phyloP scores from a whole-genome alignment of 2,888 invertebrate genomes.

The Melieria crassipennis region DNA sequence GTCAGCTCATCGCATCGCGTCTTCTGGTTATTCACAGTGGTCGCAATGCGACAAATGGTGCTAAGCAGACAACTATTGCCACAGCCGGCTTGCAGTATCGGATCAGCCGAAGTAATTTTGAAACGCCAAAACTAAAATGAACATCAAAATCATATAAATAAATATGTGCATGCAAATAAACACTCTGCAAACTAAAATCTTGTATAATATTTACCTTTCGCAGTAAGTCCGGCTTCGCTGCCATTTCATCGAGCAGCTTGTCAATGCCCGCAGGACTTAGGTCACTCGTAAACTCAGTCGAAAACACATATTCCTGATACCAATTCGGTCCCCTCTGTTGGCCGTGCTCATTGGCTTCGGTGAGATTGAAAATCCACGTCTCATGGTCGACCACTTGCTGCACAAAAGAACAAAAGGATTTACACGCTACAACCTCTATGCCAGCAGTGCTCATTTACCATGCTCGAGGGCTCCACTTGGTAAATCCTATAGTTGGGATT shows the following conservation, averaged over 20 bases:
- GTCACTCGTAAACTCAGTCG: conserved; percentile 73
- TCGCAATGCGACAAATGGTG: conserved; percentile 55
- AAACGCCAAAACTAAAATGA: conserved; percentile 42
- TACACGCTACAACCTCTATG: not conserved
- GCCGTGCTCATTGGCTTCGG: conserved; percentile 74
- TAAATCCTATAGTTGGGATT: conserved; percentile 86
- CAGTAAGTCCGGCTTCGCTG: conserved; percentile 51
- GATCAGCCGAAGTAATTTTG: conserved; percentile 55
- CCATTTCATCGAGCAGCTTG: conserved; percentile 71
- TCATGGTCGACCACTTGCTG: conserved; percentile 75
- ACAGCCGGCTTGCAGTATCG: conserved; percentile 53
- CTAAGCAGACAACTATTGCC: conserved; percentile 50
- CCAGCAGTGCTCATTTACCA: conserved; percentile 65
- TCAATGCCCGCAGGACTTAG: conserved; percentile 73
- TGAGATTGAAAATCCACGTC: conserved; percentile 81
- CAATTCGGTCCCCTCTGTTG: conserved; percentile 71
- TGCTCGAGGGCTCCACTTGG: conserved; percentile 71
- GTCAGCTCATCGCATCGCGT: conserved; percentile 53
- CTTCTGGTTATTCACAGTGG: conserved; percentile 48
- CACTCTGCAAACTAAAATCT: no score
- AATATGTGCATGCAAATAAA: not conserved
- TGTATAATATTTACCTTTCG: conserved; percentile 45
- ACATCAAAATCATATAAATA: not conserved
- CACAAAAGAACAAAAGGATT: not conserved
- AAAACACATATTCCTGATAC: conserved; percentile 80